phyloP scores from a whole-genome alignment of 1,140 invertebrate genomes.

The Orchestia grillus region DNA sequence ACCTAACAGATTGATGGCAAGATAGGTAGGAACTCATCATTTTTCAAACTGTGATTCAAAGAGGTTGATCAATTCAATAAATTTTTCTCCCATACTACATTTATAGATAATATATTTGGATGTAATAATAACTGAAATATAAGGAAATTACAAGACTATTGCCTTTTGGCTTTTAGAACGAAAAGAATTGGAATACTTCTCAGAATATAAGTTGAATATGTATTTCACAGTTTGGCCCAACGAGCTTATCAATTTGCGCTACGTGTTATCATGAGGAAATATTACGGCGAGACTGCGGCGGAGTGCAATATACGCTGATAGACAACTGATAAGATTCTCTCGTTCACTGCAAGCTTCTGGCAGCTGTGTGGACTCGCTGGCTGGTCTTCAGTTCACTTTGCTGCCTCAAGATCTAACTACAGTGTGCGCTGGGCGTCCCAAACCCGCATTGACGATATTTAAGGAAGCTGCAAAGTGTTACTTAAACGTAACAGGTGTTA shows the following conservation, averaged over 20 bases:
- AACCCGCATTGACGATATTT: neutral
- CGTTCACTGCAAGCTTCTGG: neutral
- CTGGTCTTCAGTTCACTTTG: neutral
- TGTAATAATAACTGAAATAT: neutral
- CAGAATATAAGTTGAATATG: neutral
- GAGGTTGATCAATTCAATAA: neutral
- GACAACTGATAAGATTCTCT: neutral
- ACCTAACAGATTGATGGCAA: too few species aligned
- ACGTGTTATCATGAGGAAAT: neutral
- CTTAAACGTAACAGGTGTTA: neutral
- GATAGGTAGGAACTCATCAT: too few species aligned
- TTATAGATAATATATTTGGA: neutral
- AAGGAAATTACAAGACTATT: neutral
- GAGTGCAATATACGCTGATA: constrained; percentile 31
- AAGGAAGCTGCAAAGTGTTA: neutral
- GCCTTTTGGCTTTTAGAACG: neutral
- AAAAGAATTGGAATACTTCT: neutral
- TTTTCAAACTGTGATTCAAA: neutral
- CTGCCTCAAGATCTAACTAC: neutral
- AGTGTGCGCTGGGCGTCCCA: neutral
- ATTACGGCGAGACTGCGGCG: neutral
- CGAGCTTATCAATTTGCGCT: neutral
- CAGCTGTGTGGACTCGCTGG: neutral
- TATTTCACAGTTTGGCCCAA: neutral
- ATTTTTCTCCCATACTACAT: neutral